These are phyloP conservation scores for Caenorhabditis drosophilae DNA, from an alignment of 2,888 invertebrate genomes.

Conservation along the genomic window DNA sequence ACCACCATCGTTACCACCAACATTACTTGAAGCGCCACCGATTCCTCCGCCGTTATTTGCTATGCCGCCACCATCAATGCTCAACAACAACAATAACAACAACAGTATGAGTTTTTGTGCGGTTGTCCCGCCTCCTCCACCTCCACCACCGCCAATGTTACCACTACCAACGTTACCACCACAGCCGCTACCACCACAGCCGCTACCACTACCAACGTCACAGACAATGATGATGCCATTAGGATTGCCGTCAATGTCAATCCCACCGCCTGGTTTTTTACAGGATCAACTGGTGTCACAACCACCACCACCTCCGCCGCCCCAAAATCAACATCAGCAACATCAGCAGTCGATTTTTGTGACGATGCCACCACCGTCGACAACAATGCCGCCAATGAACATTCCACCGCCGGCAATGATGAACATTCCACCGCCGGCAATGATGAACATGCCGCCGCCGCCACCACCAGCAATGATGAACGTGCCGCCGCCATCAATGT, in stretches of 20 bases:
- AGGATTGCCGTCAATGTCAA: constrained; percentile 10
- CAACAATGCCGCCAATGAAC: no score
- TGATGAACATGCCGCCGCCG: constrained; percentile 2
- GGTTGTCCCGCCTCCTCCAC: constrained; percentile 8
- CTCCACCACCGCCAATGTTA: constrained; percentile 21
- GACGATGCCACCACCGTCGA: no score
- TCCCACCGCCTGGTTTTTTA: constrained; percentile 18
- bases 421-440: background rate
- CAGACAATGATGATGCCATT: no score
- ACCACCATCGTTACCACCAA: background rate
- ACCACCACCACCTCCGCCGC: constrained; percentile 14
- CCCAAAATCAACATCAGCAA: no score
- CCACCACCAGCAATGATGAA: background rate
- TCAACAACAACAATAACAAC: constrained; percentile 5
- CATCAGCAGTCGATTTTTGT: no score
- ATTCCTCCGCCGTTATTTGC: constrained; percentile 8
- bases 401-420: background rate
- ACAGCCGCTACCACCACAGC: constrained; percentile 6
- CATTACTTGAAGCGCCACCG: constrained; percentile 13
- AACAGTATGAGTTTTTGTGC: constrained; percentile 1
- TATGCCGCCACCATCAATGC: no score
- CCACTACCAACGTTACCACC: constrained; percentile 14
- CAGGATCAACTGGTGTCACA: no score
- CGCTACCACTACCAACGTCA: constrained; percentile 9
- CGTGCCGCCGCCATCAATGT: background rate